Base-by-base conservation (phyloP, 2,113 vertebrate species). In the Pluvianellus socialis region DNA sequence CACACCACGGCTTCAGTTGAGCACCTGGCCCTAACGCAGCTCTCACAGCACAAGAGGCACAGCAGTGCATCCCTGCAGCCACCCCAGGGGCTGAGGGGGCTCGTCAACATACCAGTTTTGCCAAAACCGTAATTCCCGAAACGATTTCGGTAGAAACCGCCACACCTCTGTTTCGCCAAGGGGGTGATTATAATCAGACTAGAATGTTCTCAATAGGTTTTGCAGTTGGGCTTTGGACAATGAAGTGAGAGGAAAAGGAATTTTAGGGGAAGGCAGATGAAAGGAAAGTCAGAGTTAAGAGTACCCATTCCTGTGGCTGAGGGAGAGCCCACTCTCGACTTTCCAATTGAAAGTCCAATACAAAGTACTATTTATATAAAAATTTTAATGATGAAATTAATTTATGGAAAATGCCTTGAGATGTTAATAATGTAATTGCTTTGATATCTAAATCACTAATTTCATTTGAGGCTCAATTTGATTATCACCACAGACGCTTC, bases 361-460 rank as follows among this genome's bases (percentile, higher is more conserved):
- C n/a, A 82, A 55, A 82, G n/a, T 65, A 62, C 45, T 68, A n/a
- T 73, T 95, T 84, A 35, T 77, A 45, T 12, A 52, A 67, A 80
- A 63, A 53, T 18, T 30, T 55, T 61, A 44, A 73, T 42, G 76
- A 44, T 71, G 38, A 87, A 93, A 86, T 80, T 74, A 66, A 94
- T 84, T 81, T 79, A 76, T 94, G 63, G 89, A 93, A 94, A 86
- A 76, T 94, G 33, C 70, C 56, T 63, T 71, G 47, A 79, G 33
- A 32, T 82, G 23, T 81, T 90, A 86, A 79, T 83, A 71, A 86
- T 76, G 75, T 93, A 93, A 93, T 93, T 94, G 47, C 80, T 86
- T 83, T 94, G 55, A 95, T 79, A 87, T 50, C 80, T 44, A 47
- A 95, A 73, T 61, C 35, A 68, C 32, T 80, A 82, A 63, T 92